A percentile compares a stretch with the other conserved stretches of the same genome.
phyloP scores from a whole-genome alignment of 2,888 invertebrate species.

The Apodemia zela region DNA sequence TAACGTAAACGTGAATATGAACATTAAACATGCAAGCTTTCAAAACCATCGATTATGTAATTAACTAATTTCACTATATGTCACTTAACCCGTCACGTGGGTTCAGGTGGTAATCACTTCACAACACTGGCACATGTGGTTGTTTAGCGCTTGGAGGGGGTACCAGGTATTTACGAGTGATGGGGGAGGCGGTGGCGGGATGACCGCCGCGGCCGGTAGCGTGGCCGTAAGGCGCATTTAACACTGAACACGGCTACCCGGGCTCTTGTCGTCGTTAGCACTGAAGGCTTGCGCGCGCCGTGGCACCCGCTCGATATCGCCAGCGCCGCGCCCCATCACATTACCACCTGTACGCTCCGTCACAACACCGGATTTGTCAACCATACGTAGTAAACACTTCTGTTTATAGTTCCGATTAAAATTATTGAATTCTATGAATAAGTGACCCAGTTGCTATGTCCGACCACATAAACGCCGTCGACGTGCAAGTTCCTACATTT shows the following conservation, averaged over 20 bases:
- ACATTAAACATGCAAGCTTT: slow-evolving; percentile 23
- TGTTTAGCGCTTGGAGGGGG: slow-evolving; percentile 46
- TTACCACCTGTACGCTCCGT: slow-evolving; percentile 74
- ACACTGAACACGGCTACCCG: slow-evolving; percentile 54
- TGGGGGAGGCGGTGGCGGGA: slow-evolving; percentile 46
- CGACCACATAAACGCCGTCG: neutral
- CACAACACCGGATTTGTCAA: slow-evolving; percentile 63
- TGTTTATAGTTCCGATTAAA: slow-evolving; percentile 30
- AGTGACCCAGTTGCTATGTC: slow-evolving; percentile 6
- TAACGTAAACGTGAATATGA: neutral
- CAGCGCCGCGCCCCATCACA: slow-evolving; percentile 59
- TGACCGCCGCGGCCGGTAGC: slow-evolving; percentile 51
- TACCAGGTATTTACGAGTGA: slow-evolving; percentile 31
- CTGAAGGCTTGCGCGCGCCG: slow-evolving; percentile 60
- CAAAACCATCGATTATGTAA: slow-evolving; percentile 47
- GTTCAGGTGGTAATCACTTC: slow-evolving; percentile 37
- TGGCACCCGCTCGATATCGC: slow-evolving; percentile 41
- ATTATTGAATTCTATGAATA: slow-evolving; percentile 19
- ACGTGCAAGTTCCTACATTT: neutral
- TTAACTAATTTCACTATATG: slow-evolving; percentile 51
- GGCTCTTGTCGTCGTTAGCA: slow-evolving; percentile 53
- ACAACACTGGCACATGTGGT: slow-evolving; percentile 47
- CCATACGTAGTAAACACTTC: slow-evolving; percentile 36
- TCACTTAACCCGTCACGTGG: slow-evolving; percentile 35
- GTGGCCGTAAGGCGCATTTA: slow-evolving; percentile 47